These are phyloP conservation scores for Aulostomus chinensis DNA, from an alignment of 2,797 vertebrate genomes.

Conservation along the genomic window DNA sequence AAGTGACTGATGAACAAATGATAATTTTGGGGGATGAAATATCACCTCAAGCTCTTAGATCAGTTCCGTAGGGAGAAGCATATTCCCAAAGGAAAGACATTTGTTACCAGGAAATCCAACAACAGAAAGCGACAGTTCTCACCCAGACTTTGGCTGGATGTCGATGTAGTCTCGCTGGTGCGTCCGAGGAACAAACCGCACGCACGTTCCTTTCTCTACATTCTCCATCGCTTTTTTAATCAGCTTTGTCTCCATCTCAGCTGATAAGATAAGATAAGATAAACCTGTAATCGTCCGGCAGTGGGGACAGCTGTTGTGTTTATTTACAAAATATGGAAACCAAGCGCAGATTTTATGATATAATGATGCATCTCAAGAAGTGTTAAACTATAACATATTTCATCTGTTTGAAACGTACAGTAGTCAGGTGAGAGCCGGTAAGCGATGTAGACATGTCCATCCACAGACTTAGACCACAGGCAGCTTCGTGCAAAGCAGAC, in stretches of 20 bases:
- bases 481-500: slow-evolving; percentile 82
- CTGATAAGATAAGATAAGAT: too few species aligned
- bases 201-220: slow-evolving; percentile 78
- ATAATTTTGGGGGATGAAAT: too few species aligned
- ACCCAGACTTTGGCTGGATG: slow-evolving; percentile 81
- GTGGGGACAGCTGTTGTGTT: too few species aligned
- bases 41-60: too few species aligned
- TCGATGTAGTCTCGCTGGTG: slow-evolving; percentile 81
- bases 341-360: too few species aligned
- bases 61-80: too few species aligned
- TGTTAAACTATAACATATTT: neutral
- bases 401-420: slow-evolving; percentile 58
- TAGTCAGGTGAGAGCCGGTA: slow-evolving; percentile 81
- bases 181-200: slow-evolving; percentile 78
- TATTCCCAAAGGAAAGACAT: neutral
- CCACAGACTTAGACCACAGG: slow-evolving; percentile 84
- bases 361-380: neutral
- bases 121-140: slow-evolving; percentile 30
- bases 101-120: slow-evolving; percentile 7
- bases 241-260: slow-evolving; percentile 61
- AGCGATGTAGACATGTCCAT: slow-evolving; percentile 84
- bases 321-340: too few species aligned
- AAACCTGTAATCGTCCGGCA: too few species aligned
- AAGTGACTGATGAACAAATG: too few species aligned
- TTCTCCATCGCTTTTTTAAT: slow-evolving; percentile 78